Evolutionary conservation across 2,113 vertebrate species (phyloP).

Genomic region (Bos indicus): DNA sequence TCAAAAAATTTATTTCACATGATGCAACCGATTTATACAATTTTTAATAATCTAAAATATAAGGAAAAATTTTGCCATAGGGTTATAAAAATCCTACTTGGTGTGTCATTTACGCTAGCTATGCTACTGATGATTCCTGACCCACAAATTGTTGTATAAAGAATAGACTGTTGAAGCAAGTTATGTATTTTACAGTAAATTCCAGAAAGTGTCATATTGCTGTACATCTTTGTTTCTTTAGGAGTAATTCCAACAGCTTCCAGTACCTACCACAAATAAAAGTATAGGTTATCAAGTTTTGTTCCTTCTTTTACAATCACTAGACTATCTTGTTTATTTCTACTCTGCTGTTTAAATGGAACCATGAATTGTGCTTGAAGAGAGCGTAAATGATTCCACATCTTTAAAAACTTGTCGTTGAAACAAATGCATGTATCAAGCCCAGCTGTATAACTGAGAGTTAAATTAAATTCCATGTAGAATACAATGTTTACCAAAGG

Average conservation of each 20-base stretch:
- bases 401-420: background rate
- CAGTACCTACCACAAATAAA: background rate
- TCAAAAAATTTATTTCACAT: background rate
- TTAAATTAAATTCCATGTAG: constrained; percentile 1
- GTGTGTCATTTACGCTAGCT: too few species aligned
- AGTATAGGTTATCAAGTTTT: background rate
- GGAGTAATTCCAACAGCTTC: background rate
- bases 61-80: background rate
- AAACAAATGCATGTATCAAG: background rate
- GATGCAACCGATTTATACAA: background rate
- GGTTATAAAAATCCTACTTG: background rate
- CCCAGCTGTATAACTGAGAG: background rate
- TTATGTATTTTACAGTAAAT: background rate
- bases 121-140: too few species aligned
- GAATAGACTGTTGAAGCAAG: too few species aligned
- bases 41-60: background rate
- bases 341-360: background rate
- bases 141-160: too few species aligned
- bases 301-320: background rate
- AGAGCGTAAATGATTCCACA: background rate
- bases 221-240: background rate
- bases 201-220: background rate
- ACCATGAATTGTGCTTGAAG: background rate
- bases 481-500: background rate
- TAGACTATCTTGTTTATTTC: background rate